Percentiles rank a stretch among this genome's conserved stretches.
phyloP scores from a whole-genome alignment of 2,888 invertebrate genomes.

The Pterobdella sp. region DNA sequence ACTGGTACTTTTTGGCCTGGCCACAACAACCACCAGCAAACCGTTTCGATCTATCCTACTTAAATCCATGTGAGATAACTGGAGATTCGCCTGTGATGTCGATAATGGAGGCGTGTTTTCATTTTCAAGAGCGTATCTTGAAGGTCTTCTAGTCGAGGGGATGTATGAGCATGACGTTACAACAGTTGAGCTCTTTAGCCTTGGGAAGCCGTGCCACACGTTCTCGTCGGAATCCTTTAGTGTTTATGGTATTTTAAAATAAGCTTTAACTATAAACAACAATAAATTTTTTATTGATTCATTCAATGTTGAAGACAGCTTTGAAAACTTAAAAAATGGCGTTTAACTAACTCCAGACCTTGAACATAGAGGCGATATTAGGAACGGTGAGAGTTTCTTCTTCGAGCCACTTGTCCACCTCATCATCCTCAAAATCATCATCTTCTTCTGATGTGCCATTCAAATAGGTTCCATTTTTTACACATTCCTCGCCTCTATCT shows the following conservation, averaged over 20 bases:
- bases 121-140: no score
- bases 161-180: no score
- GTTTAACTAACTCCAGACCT: not conserved
- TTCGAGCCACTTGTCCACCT: constrained; percentile 6
- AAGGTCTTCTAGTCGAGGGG: no score
- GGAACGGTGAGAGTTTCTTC: not conserved
- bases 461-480: no score
- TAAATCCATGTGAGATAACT: not conserved
- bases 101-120: no score
- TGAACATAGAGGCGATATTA: not conserved
- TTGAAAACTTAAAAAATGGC: not conserved
- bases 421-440: not conserved
- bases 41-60: not conserved
- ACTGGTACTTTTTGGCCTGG: not conserved
- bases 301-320: not conserved
- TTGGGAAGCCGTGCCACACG: not conserved
- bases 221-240: not conserved
- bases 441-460: no score
- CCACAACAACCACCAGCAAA: not conserved
- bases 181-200: no score
- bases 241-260: not conserved
- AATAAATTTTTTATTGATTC: not conserved
- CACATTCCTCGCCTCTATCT: no score
- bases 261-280: not conserved
- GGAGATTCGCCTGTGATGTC: no score